Conservation (phyloP, 1,140 invertebrate species). For the Bombus sylvicola region DNA sequence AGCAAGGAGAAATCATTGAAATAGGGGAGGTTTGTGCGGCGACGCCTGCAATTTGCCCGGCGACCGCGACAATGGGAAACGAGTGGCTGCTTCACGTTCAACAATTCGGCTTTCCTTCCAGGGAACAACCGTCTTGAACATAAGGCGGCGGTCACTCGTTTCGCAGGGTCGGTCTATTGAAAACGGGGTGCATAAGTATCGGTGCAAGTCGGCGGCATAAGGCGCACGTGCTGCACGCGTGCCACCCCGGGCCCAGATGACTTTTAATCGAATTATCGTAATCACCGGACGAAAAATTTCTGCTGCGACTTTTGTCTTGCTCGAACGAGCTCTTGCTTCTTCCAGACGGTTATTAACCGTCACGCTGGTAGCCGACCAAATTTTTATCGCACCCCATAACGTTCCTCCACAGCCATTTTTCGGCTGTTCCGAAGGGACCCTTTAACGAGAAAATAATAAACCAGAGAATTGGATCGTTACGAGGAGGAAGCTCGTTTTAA, state of each 20-base stretch:
- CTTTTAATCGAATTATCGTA: constrained; percentile 72
- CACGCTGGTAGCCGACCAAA: neutral
- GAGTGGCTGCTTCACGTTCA: constrained; percentile 26
- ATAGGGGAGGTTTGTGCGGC: too few species aligned
- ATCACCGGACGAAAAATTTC: constrained; percentile 52
- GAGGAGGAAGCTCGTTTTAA: neutral
- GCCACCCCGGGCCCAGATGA: constrained; percentile 63
- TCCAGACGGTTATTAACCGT: constrained; percentile 23
- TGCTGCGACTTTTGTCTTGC: constrained; percentile 16
- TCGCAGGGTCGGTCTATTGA: constrained; percentile 41
- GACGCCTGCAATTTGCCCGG: constrained; percentile 38
- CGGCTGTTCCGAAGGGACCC: neutral
- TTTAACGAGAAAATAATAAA: constrained; percentile 9
- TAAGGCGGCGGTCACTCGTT: constrained; percentile 62
- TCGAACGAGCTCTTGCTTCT: neutral
- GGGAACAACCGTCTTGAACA: constrained; percentile 68
- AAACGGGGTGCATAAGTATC: constrained; percentile 56
- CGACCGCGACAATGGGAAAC: constrained; percentile 16
- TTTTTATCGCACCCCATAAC: constrained; percentile 29
- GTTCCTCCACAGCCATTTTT: neutral
- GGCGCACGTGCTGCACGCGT: constrained; percentile 71
- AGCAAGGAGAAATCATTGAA: neutral
- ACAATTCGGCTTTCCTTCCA: constrained; percentile 37
- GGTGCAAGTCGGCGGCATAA: constrained; percentile 55
- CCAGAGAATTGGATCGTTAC: neutral